Percentiles rank a stretch among this genome's conserved stretches.
phyloP scores from a whole-genome alignment of 1,140 invertebrate genomes.

The Hydropsyche tenuis region DNA sequence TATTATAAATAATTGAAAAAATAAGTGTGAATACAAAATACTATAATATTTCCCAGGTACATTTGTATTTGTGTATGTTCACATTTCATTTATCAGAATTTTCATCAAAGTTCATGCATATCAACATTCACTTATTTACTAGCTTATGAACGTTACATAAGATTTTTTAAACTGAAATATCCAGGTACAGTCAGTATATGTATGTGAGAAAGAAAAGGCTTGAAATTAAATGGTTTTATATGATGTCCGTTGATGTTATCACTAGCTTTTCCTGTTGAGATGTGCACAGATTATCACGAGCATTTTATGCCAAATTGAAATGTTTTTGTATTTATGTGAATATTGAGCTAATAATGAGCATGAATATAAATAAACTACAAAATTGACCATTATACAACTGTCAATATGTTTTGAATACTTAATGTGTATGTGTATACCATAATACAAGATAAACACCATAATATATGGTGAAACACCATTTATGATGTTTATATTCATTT shows the following conservation, averaged over 20 bases:
- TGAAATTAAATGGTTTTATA: background rate
- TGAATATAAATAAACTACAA: background rate
- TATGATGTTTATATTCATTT: too few species aligned
- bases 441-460: too few species aligned
- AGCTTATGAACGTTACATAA: too few species aligned
- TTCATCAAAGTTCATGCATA: too few species aligned
- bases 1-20: too few species aligned
- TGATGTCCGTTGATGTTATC: conserved; percentile 1
- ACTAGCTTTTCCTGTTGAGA: conserved; percentile 34
- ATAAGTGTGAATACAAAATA: too few species aligned
- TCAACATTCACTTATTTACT: background rate
- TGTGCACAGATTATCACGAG: conserved; percentile 19
- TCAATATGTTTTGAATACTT: background rate
- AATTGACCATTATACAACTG: background rate
- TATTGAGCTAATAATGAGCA: background rate
- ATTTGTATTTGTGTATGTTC: too few species aligned
- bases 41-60: too few species aligned
- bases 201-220: background rate
- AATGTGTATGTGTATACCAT: too few species aligned
- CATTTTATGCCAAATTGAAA: background rate
- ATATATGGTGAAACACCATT: too few species aligned
- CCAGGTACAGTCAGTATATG: background rate
- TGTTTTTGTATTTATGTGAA: too few species aligned
- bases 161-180: background rate
- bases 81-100: too few species aligned